Evolutionary conservation across 2,888 invertebrate species (phyloP), one percentile per base, ranked within the genome.

Genomic region (Conchocele bisecta): DNA sequence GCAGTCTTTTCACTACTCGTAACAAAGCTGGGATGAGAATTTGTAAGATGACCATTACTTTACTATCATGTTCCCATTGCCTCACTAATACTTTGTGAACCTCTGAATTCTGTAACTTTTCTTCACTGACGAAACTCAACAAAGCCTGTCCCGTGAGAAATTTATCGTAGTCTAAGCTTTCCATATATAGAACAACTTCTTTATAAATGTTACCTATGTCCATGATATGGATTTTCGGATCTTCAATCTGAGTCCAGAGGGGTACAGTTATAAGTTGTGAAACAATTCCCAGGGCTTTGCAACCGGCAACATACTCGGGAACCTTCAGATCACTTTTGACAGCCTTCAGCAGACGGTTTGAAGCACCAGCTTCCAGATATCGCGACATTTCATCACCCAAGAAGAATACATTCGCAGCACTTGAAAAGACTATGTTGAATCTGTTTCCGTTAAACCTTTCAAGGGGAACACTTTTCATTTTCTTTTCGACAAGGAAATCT

Each of bases 241-340:
- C 33, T 57, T 72, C 66, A 37, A 66, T 72, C 9, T 66, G 33
- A 24, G 29, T 37, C 66, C 66, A 72, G 7, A 72, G 60, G 9
- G 71, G 71, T 29, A 41, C 33, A n/a, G 66, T 67, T 17, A 72
- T 44, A 4, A 61, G 53, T 24, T 61, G 33, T 26, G 57, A 39
- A n/a, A 78, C 50, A 11, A 78, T 50, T 42, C 77, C 77, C 15
- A 78, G 53, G 7, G 78, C 75, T 50, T 60, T 70, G 42, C 64
- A 59, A 11, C 71, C 71, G 44, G 67, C 71, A 15, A 74, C 26
- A 22, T 63, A 68, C 33, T 58, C 60, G 24, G 46, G 54, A 3
- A 65, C 53, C 31, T 58, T 42, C 1, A 72, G 31, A 56, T 72
- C 68, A 65, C 44, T 53, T 29, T 53, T 56, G 44, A 70, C 57